phyloP scores from a whole-genome alignment of 2,113 vertebrate species.

The Megaptera novaeangliae region DNA sequence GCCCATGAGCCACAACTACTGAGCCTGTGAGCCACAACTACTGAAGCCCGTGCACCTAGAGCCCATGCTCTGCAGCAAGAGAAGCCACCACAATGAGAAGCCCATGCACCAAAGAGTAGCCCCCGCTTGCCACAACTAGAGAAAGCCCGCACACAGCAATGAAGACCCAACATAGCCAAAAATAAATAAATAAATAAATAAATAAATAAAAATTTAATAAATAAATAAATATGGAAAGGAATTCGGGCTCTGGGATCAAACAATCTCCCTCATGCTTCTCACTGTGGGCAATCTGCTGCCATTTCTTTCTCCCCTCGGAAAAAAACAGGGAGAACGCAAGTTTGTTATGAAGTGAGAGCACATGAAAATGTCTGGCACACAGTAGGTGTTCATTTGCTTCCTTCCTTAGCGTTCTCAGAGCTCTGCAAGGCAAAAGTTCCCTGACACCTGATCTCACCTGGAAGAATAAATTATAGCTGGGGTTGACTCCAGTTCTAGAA shows the following conservation, averaged over 20 bases:
- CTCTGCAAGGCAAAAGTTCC: background rate
- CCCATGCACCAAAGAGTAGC: too few relatives aligned
- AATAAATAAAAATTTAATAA: too few relatives aligned
- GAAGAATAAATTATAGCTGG: background rate
- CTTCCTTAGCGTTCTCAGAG: background rate
- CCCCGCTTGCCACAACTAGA: background rate
- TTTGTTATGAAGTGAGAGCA: background rate
- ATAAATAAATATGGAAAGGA: background rate
- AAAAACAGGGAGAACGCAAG: background rate
- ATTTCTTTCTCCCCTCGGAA: background rate
- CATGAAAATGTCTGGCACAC: background rate
- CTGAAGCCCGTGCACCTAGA: background rate
- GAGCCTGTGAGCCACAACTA: background rate
- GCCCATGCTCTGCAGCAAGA: too few relatives aligned
- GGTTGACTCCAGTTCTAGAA: background rate
- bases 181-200: background rate
- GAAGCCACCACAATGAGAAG: too few relatives aligned
- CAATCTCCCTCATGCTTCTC: background rate
- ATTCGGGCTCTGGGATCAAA: background rate
- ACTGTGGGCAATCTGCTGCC: background rate
- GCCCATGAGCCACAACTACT: too few relatives aligned
- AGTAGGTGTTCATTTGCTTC: background rate
- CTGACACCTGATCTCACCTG: background rate
- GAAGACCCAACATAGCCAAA: too few relatives aligned
- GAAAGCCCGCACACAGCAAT: background rate